A percentile compares a stretch with the other conserved stretches of the same genome.
Evolutionary conservation across 2,888 invertebrate species (phyloP).

Genomic region (Ophion costatus): DNA sequence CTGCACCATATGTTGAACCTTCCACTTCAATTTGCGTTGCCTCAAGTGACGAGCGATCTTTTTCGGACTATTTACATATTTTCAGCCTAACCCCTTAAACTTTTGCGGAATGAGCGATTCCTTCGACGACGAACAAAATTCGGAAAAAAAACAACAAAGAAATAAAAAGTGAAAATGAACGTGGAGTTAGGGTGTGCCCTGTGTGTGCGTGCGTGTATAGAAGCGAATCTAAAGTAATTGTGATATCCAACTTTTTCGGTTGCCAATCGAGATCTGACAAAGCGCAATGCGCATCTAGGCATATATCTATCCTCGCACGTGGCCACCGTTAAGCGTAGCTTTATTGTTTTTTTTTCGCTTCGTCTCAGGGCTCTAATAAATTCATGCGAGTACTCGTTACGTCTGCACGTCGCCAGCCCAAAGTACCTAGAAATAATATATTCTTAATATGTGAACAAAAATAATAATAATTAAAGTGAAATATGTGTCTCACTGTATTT

Average conservation of each 20-base stretch:
- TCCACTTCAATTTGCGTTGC: no score
- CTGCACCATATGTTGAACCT: no score
- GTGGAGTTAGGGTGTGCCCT: constrained; percentile 19
- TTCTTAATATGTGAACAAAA: constrained; percentile 79
- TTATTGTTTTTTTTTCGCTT: constrained; percentile 11
- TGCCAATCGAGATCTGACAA: constrained; percentile 60
- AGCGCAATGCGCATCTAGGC: constrained; percentile 16
- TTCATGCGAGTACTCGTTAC: constrained; percentile 69
- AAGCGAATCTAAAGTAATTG: constrained; percentile 64
- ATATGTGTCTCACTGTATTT: constrained; percentile 80
- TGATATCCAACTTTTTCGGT: constrained; percentile 68
- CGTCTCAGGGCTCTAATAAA: constrained; percentile 47
- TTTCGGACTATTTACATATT: no score
- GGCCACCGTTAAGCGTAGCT: constrained; percentile 15
- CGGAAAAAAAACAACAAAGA: neutral
- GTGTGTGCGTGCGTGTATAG: constrained; percentile 16
- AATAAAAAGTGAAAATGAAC: neutral
- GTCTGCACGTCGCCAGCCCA: constrained; percentile 71
- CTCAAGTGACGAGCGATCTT: no score
- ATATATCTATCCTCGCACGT: constrained; percentile 41
- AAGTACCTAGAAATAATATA: constrained; percentile 78
- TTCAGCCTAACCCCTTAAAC: no score
- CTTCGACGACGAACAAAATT: neutral
- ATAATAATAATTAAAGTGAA: constrained; percentile 65
- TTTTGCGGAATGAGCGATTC: constrained; percentile 4